phyloP scores from a whole-genome alignment of 1,140 invertebrate species.

The Ips nitidus region DNA sequence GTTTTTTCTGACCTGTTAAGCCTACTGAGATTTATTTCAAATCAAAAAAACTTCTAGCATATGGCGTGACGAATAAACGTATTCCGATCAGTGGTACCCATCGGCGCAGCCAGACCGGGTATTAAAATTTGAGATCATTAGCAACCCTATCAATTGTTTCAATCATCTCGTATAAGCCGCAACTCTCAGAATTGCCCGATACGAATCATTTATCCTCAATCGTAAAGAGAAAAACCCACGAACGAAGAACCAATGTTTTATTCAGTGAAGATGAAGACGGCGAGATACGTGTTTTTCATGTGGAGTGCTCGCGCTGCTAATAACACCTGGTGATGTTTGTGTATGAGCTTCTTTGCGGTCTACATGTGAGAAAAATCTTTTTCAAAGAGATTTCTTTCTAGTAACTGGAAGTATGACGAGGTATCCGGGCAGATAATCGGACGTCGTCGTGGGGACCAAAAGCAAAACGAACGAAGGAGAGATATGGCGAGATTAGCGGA shows the following conservation, averaged over 20 bases:
- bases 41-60: not conserved
- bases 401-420: no score
- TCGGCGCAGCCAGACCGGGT: constrained; percentile 13
- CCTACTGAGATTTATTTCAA: no score
- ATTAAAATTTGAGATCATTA: constrained; percentile 36
- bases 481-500: constrained; percentile 39
- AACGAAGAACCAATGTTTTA: constrained; percentile 34
- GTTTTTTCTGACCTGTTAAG: no score
- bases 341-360: constrained; percentile 19
- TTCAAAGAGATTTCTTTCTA: not conserved
- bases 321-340: constrained; percentile 33
- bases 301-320: constrained; percentile 28
- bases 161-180: constrained; percentile 27
- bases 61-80: constrained; percentile 16
- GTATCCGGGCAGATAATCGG: no score
- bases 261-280: constrained; percentile 32
- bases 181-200: constrained; percentile 32
- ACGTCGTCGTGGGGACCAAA: constrained; percentile 14
- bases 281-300: constrained; percentile 36
- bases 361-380: not conserved
- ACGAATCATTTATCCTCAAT: constrained; percentile 29
- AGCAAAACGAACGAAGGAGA: constrained; percentile 37
- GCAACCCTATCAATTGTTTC: constrained; percentile 32
- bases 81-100: constrained; percentile 11
- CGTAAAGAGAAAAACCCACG: constrained; percentile 35